A percentile compares a stretch with the other conserved stretches of the same genome.
These are phyloP conservation scores for Anastrepha obliqua DNA, from an alignment of 1,140 invertebrate genomes.

Conservation along the genomic window DNA sequence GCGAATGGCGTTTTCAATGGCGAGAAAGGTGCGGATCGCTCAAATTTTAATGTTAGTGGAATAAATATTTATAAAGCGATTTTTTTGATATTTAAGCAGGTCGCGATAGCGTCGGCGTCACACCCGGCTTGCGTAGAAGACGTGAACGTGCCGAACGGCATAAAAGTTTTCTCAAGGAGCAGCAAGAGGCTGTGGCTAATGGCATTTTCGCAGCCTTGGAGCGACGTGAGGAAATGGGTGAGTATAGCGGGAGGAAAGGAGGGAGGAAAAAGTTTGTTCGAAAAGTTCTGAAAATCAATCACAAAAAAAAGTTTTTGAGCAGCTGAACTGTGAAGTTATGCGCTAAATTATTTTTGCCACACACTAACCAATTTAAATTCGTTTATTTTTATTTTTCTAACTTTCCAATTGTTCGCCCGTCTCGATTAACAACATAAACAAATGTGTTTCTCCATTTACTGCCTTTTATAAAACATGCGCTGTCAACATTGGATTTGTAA, in stretches of 20 bases:
- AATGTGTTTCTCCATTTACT: background rate
- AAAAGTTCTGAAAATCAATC: background rate
- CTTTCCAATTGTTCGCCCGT: constrained; percentile 25
- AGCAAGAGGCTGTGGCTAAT: constrained; percentile 81
- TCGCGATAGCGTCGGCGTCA: constrained; percentile 78
- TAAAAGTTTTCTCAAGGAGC: constrained; percentile 86
- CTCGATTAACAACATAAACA: constrained; percentile 48
- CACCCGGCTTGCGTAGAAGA: constrained; percentile 83
- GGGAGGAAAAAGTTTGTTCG: background rate
- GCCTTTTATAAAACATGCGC: constrained; percentile 1
- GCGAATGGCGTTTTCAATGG: constrained; percentile 68
- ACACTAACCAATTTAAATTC: constrained; percentile 5
- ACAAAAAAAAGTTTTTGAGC: background rate
- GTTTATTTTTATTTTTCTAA: constrained; percentile 35
- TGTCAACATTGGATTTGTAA: constrained; percentile 27
- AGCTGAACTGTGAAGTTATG: background rate
- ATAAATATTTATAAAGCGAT: background rate
- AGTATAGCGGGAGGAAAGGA: constrained; percentile 45
- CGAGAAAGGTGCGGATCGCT: constrained; percentile 64
- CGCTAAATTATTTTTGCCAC: background rate
- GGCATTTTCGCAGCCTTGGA: constrained; percentile 75
- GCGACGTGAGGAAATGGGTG: constrained; percentile 75
- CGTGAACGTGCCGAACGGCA: constrained; percentile 87
- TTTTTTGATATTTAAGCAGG: constrained; percentile 28
- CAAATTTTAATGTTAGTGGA: background rate